Percentiles rank a stretch among this genome's conserved stretches.
phyloP scores from a whole-genome alignment of 2,797 vertebrate species.

The Zenarchopterus dispar region DNA sequence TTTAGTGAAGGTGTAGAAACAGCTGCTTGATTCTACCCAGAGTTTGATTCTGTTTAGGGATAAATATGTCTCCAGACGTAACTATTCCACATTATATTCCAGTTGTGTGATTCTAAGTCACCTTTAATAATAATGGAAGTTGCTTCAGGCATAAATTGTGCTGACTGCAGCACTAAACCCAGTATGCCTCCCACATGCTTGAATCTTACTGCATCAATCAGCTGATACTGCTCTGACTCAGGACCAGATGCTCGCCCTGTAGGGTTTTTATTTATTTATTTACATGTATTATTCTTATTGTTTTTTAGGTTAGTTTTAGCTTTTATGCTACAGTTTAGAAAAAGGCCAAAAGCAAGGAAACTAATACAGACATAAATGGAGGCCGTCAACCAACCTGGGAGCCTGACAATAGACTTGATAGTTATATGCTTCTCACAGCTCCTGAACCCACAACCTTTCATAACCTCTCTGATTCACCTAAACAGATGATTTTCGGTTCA shows the following conservation, averaged over 20 bases:
- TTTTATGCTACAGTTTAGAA: not conserved
- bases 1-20: not conserved
- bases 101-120: slow-evolving; percentile 3
- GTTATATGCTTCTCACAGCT: slow-evolving; percentile 13
- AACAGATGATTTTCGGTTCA: slow-evolving; percentile 11
- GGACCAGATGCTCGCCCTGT: slow-evolving; percentile 16
- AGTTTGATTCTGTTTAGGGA: not conserved
- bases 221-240: slow-evolving; percentile 52
- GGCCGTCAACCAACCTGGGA: not conserved
- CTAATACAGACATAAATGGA: not conserved
- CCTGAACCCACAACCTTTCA: slow-evolving; percentile 25
- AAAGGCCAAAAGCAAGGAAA: not conserved
- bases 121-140: not conserved
- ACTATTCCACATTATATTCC: not conserved
- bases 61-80: not conserved
- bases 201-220: slow-evolving; percentile 25
- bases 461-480: slow-evolving; percentile 51
- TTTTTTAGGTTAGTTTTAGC: no score
- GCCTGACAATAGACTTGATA: not conserved
- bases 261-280: not conserved
- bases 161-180: slow-evolving; percentile 4
- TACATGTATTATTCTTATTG: no score
- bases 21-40: not conserved
- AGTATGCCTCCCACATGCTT: slow-evolving; percentile 7
- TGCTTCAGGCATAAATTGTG: slow-evolving; percentile 5